Percentiles rank a stretch among this genome's conserved stretches.
Conservation (phyloP, 2,888 invertebrate genomes). For the Acanthosepion lycidas region DNA sequence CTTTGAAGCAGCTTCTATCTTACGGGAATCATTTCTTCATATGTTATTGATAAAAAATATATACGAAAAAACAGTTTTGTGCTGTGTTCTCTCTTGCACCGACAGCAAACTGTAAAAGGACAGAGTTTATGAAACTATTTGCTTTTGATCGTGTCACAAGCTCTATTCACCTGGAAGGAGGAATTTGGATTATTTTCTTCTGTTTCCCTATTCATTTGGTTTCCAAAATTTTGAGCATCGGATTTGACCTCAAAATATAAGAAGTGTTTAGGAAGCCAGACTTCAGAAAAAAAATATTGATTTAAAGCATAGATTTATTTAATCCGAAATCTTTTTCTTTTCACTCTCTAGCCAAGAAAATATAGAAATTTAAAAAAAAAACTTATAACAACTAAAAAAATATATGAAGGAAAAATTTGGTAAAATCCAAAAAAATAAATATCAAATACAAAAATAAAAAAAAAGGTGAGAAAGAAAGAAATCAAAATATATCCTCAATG, state of each 20-base stretch:
- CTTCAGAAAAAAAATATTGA: background rate
- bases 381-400: background rate
- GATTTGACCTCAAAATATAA: background rate
- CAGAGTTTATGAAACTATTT: conserved; percentile 9
- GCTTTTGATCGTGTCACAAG: background rate
- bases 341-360: background rate
- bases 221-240: background rate
- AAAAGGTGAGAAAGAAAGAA: background rate
- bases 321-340: background rate
- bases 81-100: background rate
- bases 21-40: background rate
- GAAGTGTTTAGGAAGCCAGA: background rate
- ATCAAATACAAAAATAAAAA: background rate
- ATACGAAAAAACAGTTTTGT: background rate
- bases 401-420: background rate
- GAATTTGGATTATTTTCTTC: background rate
- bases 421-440: background rate
- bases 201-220: background rate
- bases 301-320: background rate
- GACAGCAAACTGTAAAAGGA: background rate
- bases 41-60: background rate
- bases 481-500: background rate
- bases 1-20: background rate
- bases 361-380: background rate
- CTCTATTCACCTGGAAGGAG: background rate